Evolutionary conservation across 2,888 invertebrate genomes (phyloP).

Genomic region (Hirtodrosophila trivittata): DNA sequence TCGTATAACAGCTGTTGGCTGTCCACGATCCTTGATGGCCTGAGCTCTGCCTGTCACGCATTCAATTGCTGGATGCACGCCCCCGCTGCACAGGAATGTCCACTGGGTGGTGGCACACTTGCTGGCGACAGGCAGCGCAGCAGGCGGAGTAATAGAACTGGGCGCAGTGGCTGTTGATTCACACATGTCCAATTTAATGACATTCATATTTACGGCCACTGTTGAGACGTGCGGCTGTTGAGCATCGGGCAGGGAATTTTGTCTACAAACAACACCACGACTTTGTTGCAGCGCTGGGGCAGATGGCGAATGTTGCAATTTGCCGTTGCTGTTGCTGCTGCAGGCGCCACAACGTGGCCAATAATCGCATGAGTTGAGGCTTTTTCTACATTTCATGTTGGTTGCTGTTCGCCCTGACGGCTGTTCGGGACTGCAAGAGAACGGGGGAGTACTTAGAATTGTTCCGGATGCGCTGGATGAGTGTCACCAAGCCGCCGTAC

Average conservation of each 20-base stretch:
- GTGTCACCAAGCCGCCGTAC: not conserved
- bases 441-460: slow-evolving; percentile 12
- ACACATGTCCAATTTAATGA: slow-evolving; percentile 41
- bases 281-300: slow-evolving; percentile 18
- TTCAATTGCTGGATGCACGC: slow-evolving; percentile 21
- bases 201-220: slow-evolving; percentile 66
- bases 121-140: not conserved
- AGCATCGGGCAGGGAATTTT: slow-evolving; percentile 19
- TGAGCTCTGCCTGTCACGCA: not conserved
- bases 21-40: slow-evolving; percentile 25
- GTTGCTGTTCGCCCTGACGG: slow-evolving; percentile 4
- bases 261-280: slow-evolving; percentile 8
- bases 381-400: slow-evolving; percentile 54
- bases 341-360: slow-evolving; percentile 85
- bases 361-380: slow-evolving; percentile 85
- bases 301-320: slow-evolving; percentile 4
- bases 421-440: slow-evolving; percentile 34
- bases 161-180: slow-evolving; percentile 5
- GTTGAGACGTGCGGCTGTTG: slow-evolving; percentile 55
- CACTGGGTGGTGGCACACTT: slow-evolving; percentile 56
- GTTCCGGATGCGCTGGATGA: slow-evolving; percentile 3
- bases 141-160: not conserved
- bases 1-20: slow-evolving; percentile 48
- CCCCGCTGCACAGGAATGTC: slow-evolving; percentile 75
- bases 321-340: slow-evolving; percentile 26